Conservation (phyloP, 2,113 vertebrate species). For the Pantherophis guttatus region DNA sequence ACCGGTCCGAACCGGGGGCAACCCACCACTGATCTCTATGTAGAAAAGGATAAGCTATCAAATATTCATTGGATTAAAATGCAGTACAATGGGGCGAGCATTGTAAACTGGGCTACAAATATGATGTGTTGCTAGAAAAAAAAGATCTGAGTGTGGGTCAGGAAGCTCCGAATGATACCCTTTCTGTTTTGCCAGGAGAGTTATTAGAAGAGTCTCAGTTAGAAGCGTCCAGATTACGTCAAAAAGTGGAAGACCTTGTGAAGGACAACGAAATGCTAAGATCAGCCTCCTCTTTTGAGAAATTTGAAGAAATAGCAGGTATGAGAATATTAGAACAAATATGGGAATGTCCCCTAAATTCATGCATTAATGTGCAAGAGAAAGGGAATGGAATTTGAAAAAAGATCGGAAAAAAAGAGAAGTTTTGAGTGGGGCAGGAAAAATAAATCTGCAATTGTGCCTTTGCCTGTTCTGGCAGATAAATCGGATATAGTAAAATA, state of each 20-base stretch:
- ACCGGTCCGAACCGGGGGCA: too few species aligned
- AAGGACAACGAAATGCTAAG: constrained; percentile 85
- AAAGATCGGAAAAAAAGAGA: neutral
- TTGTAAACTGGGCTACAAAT: neutral
- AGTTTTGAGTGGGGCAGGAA: neutral
- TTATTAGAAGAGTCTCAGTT: constrained; percentile 92
- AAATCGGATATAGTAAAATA: neutral
- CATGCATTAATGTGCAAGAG: neutral
- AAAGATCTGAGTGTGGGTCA: neutral
- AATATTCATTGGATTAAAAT: neutral
- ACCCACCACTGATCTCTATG: neutral
- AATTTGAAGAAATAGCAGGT: constrained; percentile 66
- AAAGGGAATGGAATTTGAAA: neutral
- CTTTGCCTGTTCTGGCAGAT: neutral
- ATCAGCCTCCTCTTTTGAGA: constrained; percentile 65
- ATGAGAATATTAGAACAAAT: neutral
- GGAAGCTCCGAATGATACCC: neutral
- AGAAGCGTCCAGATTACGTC: constrained; percentile 86
- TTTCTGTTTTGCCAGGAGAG: constrained; percentile 75
- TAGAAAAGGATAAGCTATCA: neutral
- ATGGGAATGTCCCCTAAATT: too few species aligned
- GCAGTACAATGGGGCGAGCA: too few species aligned
- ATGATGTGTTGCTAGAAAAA: fast-evolving
- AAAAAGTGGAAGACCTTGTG: constrained; percentile 90
- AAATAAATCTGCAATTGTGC: neutral